Base-by-base conservation (phyloP, 2,888 invertebrate genomes). In the Labia minor region DNA sequence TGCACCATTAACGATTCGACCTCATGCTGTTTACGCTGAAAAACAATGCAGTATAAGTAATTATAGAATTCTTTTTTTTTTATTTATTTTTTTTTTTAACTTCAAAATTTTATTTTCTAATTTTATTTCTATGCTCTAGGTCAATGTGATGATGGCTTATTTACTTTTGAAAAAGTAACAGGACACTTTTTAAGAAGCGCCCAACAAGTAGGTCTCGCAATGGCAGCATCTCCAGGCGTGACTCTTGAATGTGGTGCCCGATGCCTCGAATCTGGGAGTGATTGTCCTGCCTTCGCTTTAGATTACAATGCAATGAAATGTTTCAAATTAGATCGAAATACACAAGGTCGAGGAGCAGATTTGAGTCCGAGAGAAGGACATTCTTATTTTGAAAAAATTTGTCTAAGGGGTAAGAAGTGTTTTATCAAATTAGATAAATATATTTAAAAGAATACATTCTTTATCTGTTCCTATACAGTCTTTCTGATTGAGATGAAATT, bases 361-460 rank as follows among this genome's bases (percentile, higher is more conserved):
- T 72, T 79, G 61, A 74, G 75, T 3, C 72, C 73, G 3, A 71
- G 76, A 19, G 76, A 77, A 65, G 78, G 77, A 18, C 77, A 76
- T 69, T 78, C 76, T 67, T 79, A 78, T 71, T 79, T 78, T 72
- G 79, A 79, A 71, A 78, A 79, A 71, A 76, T 78, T 26, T 79
- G 79, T 66, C 73, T 78, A 19, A 72, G 77, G 72, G 77, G 79
- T 76, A 65, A 72, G 69, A 37, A 20, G n/a, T n/a, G n/a, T n/a
- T n/a, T n/a, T n/a, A n/a, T n/a, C n/a, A 20, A 61, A 19, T 37
- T 37, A 2, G 18, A 14, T n/a, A n/a, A n/a, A n/a, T n/a, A n/a
- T n/a, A n/a, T n/a, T n/a, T n/a, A n/a, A n/a, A n/a, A n/a, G n/a
- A n/a, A n/a, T n/a, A n/a, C n/a, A n/a, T n/a, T n/a, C n/a, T n/a